Conservation (phyloP, 1,140 invertebrate species). For the Papilio aristodemus region DNA sequence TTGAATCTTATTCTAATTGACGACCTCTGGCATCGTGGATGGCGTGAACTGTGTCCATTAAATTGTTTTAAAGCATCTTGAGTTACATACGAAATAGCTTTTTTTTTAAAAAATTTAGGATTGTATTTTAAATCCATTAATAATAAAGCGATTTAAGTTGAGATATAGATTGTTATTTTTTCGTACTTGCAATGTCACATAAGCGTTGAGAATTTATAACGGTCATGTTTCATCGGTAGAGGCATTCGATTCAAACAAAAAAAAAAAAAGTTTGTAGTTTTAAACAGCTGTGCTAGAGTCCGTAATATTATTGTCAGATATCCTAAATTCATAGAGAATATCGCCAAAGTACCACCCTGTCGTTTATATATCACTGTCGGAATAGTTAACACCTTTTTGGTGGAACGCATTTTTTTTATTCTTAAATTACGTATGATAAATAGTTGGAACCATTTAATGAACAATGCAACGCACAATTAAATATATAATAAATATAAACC, state of each 20-base stretch:
- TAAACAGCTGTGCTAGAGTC: slow-evolving; percentile 51
- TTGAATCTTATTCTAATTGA: slow-evolving; percentile 24
- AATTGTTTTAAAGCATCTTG: not conserved
- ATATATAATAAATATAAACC: slow-evolving; percentile 1
- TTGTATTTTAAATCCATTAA: not conserved
- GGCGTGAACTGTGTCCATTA: not conserved
- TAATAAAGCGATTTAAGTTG: not conserved
- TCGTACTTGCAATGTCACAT: not conserved
- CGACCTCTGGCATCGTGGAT: slow-evolving; percentile 4
- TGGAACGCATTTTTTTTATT: slow-evolving; percentile 13
- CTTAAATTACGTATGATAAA: slow-evolving; percentile 25
- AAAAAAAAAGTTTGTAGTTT: no score
- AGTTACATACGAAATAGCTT: not conserved
- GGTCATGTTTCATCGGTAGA: not conserved
- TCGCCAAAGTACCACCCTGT: slow-evolving; percentile 70
- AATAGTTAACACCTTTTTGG: slow-evolving; percentile 28
- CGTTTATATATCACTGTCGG: slow-evolving; percentile 50
- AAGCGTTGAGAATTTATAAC: not conserved
- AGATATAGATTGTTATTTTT: not conserved
- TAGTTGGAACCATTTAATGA: slow-evolving; percentile 23
- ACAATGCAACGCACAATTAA: slow-evolving; percentile 23
- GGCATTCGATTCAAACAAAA: not conserved
- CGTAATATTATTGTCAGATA: slow-evolving; percentile 76
- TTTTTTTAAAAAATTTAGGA: not conserved
- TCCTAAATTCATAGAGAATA: slow-evolving; percentile 71